Base-by-base conservation (phyloP, 2,113 vertebrate species). In the Antennarius striatus region DNA sequence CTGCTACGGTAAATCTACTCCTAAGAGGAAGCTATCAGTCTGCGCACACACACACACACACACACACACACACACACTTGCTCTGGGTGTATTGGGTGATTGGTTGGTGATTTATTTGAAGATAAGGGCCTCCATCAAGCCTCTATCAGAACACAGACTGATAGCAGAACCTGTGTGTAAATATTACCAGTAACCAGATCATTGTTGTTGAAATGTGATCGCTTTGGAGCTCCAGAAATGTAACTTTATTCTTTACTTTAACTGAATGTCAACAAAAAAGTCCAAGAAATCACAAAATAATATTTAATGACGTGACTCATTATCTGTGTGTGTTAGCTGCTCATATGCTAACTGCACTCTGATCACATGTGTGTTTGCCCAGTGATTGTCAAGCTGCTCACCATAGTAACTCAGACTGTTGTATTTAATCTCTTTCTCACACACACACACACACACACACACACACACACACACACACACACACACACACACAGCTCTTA, bases 91-190 rank as follows among this genome's bases (percentile, higher is more conserved):
- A 63, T 49, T 62, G 16, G 13, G 42, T 68, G 5, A 2, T 56
- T 77, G 52, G n/a, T 32, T 43, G 28, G 32, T 65, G 72, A 39
- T 72, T 30, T 77, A 22, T 22, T 75, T 63, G 39, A 49, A 86
- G 86, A 89, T 86, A 83, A 86, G 59, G 8, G 56, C 45, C n/a
- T 47, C 36, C 9, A 56, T 80, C 16, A 54, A 49, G 15, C 42
- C 8, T 43, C 32, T 22, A 82, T 75, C 72, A 51, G 61, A 63
- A 52, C 42, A 42, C 3, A 62, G 2, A 16, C 61, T 81, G 86
- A 86, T 90, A 81, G 80, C 17, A 39, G 63, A 45, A 36, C 32
- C 65, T 42, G 4, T 55, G 45, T 67, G 75, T 77, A 75, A 89
- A 89, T 82, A 77, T 75, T 78, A 50, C 56, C 48, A 40, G 13